phyloP scores from a whole-genome alignment of 2,888 invertebrate genomes.

The Drosophila tripunctata region DNA sequence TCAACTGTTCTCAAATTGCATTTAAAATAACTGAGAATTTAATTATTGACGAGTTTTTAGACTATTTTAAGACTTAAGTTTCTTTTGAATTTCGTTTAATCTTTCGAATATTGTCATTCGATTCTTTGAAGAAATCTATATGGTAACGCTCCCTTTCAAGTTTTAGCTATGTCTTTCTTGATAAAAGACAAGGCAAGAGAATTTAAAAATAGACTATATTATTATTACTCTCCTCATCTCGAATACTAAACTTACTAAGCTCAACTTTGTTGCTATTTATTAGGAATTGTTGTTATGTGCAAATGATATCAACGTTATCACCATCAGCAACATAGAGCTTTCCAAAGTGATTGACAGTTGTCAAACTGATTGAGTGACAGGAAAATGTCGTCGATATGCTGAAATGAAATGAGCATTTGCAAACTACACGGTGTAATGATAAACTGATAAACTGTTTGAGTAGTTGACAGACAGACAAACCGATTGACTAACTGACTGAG shows the following conservation, averaged over 20 bases:
- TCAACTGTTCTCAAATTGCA: conserved; percentile 14
- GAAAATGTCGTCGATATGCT: conserved; percentile 40
- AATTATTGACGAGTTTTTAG: conserved; percentile 11
- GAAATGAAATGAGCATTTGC: conserved; percentile 19
- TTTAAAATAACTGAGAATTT: conserved; percentile 1
- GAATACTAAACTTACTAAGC: too few relatives aligned
- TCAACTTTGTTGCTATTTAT: not conserved
- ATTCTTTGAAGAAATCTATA: too few relatives aligned
- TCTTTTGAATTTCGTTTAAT: too few relatives aligned
- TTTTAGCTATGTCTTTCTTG: too few relatives aligned
- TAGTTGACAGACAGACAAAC: conserved; percentile 15
- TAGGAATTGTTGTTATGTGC: conserved; percentile 12
- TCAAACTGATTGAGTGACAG: conserved; percentile 70
- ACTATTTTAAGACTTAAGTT: too few relatives aligned
- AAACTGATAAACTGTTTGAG: conserved; percentile 34
- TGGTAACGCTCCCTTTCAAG: too few relatives aligned
- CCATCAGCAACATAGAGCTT: conserved; percentile 29
- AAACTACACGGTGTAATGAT: conserved; percentile 30
- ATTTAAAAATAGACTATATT: not conserved
- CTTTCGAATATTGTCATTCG: too few relatives aligned
- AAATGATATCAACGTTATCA: conserved; percentile 55
- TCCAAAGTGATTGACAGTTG: conserved; percentile 62
- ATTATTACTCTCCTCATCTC: too few relatives aligned
- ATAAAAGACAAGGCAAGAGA: too few relatives aligned
- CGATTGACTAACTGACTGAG: conserved; percentile 8